These are phyloP conservation scores for Scortum barcoo DNA, from an alignment of 2,113 vertebrate species.

Conservation along the genomic window DNA sequence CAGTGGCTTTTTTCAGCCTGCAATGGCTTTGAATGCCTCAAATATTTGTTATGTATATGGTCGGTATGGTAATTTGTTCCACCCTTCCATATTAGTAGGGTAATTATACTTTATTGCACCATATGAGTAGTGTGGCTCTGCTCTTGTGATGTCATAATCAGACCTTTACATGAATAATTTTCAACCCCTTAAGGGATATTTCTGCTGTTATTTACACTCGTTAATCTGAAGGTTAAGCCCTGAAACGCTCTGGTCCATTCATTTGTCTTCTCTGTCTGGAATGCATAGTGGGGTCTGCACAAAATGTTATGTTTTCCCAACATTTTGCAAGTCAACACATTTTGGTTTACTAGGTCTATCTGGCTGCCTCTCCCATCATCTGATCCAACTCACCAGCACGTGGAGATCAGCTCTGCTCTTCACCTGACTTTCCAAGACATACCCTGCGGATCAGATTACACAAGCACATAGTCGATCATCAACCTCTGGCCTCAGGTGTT, in stretches of 20 bases:
- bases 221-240: conserved; percentile 44
- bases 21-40: background rate
- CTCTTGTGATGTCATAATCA: conserved; percentile 49
- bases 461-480: background rate
- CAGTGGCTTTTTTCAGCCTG: background rate
- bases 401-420: too few relatives aligned
- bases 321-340: background rate
- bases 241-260: conserved; percentile 26
- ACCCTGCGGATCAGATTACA: background rate
- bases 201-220: conserved; percentile 42
- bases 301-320: too few relatives aligned
- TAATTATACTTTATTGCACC: conserved; percentile 40
- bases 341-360: background rate
- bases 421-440: too few relatives aligned
- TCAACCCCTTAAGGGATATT: conserved; percentile 20
- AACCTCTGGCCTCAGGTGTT: background rate
- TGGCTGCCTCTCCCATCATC: too few relatives aligned
- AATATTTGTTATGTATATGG: background rate
- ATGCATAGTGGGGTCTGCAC: background rate
- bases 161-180: conserved; percentile 47
- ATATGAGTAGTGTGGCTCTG: conserved; percentile 15
- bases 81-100: conserved; percentile 33
- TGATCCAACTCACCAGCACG: too few relatives aligned
- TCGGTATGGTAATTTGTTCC: conserved; percentile 28
- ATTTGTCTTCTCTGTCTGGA: conserved; percentile 42